These are phyloP conservation scores for Penaeus indicus DNA, from an alignment of 1,140 invertebrate species.

Conservation along the genomic window DNA sequence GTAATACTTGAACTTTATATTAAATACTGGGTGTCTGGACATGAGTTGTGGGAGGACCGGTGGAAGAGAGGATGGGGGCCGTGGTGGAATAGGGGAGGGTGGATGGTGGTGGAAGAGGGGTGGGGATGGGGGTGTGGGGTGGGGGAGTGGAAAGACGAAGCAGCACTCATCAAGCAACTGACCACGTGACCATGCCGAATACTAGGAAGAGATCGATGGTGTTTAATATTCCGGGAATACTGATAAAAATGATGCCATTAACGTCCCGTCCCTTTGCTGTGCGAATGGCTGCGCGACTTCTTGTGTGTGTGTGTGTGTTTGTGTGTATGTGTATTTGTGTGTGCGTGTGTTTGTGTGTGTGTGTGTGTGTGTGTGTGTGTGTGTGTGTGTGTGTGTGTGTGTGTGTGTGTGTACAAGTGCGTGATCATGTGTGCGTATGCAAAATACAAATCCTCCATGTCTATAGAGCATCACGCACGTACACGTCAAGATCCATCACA, in stretches of 20 bases:
- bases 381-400: background rate
- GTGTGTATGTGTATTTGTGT: too few species aligned
- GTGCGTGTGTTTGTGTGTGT: background rate
- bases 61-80: background rate
- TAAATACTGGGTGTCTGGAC: background rate
- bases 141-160: background rate
- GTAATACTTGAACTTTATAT: too few species aligned
- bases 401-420: constrained; percentile 33
- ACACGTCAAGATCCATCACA: too few species aligned
- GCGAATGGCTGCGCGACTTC: too few species aligned
- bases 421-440: constrained; percentile 27
- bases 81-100: background rate
- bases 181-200: background rate
- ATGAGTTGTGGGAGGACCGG: constrained; percentile 33
- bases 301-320: too few species aligned
- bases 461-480: too few species aligned
- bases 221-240: too few species aligned
- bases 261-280: too few species aligned
- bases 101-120: background rate
- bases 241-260: too few species aligned
- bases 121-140: constrained; percentile 12
- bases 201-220: background rate
- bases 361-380: too few species aligned
- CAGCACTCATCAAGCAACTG: background rate
- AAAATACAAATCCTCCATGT: too few species aligned